Evolutionary conservation across 2,797 vertebrate species (phyloP), one percentile per base, ranked within the genome.

Genomic region (Meda fulgida): DNA sequence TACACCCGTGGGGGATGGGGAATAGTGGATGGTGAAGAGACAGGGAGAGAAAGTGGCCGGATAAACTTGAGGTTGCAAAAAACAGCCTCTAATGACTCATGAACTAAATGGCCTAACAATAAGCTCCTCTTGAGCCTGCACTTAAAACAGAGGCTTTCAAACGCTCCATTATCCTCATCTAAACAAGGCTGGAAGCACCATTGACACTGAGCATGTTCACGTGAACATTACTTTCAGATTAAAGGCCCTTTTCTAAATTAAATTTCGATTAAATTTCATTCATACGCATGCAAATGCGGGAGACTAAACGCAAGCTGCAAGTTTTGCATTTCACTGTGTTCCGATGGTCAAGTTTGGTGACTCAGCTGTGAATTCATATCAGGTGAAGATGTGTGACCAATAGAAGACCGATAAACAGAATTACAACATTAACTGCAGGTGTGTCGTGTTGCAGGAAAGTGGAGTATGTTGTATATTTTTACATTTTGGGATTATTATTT

Each of bases 1-100:
- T 66, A 85, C 76, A 83, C 75, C 87, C 51, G 46, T 78, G 82
- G 80, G 81, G 36, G 84, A 85, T 66, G 51, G 86, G 76, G 86
- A 58, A 71, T 23, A 77, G 36, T 76, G 51, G 69, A 18, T 7
- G 38, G 78, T 2, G 63, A 31, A 85, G 53, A 1, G 63, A 65
- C 60, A 63, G 60, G 16, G 43, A 58, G 70, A 76, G 43, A 81
- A 65, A 78, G 55, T 72, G 55, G 43, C 38, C 77, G 60, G 69
- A 84, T 70, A 78, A 84, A 84, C 63, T 70, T 34, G 82, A 66
- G 43, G 58, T 60, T 63, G 78, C 70, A 75, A 60, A 63, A 67
- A 76, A 66, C 31, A 48, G 78, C 71, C 70, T 65, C 23, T 36
- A 80, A 80, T 75, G 72, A 80, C 70, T 81, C 34, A 66, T 53